Conservation (phyloP, 2,888 invertebrate genomes). For the Cecidostiba fungosa region DNA sequence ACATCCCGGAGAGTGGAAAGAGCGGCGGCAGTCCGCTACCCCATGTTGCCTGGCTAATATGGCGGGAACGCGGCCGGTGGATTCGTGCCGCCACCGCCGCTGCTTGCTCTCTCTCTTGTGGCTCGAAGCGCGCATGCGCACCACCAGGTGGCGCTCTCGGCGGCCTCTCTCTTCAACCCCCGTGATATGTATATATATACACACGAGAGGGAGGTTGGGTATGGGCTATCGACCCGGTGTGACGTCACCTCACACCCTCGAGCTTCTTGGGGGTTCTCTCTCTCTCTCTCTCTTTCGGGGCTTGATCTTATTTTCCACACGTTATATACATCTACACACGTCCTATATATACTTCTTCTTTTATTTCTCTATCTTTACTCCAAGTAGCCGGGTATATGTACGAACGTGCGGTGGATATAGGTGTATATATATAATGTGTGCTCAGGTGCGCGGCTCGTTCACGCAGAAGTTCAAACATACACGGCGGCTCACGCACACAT, state of each 20-base stretch:
- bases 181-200: conserved; percentile 53
- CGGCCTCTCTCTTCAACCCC: conserved; percentile 65
- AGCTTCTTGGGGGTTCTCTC: conserved; percentile 27
- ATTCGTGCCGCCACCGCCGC: not conserved
- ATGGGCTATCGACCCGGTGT: conserved; percentile 75
- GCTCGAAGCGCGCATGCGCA: conserved; percentile 61
- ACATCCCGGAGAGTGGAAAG: conserved; percentile 80
- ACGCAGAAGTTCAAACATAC: conserved; percentile 9
- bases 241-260: conserved; percentile 73
- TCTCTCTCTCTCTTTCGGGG: not conserved
- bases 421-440: not conserved
- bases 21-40: conserved; percentile 69
- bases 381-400: too few species aligned
- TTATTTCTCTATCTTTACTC: not conserved
- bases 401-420: not conserved
- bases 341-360: not conserved
- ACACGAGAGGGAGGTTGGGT: conserved; percentile 71
- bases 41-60: conserved; percentile 77
- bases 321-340: not conserved
- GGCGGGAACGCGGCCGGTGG: conserved; percentile 74
- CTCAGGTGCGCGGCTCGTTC: not conserved
- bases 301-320: not conserved
- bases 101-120: not conserved
- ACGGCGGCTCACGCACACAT: not conserved
- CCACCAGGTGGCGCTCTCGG: conserved; percentile 61